Evolutionary conservation across 2,113 vertebrate species (phyloP).

Genomic region (Motacilla tschutschensis): DNA sequence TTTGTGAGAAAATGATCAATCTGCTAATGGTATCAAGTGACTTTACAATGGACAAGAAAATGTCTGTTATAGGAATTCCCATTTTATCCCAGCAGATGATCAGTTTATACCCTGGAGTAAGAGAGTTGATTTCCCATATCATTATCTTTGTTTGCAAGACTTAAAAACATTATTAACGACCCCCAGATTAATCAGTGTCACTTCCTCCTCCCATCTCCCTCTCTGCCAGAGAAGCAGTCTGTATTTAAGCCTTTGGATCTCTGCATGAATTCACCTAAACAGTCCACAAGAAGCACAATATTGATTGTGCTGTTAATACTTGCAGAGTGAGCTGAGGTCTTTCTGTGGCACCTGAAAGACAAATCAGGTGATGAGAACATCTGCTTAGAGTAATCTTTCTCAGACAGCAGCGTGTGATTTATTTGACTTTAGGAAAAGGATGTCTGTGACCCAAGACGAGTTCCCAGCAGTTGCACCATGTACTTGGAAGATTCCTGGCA

Average conservation of each 20-base stretch:
- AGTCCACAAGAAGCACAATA: neutral
- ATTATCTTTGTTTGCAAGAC: slow-evolving; percentile 17
- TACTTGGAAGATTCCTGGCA: neutral
- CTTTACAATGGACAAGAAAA: slow-evolving; percentile 29
- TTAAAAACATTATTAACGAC: slow-evolving; percentile 14
- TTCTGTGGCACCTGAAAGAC: neutral
- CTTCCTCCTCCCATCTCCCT: neutral
- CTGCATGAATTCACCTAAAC: neutral
- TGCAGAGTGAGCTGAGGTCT: neutral
- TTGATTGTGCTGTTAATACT: neutral
- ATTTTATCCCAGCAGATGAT: slow-evolving; percentile 33
- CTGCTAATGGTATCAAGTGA: slow-evolving; percentile 17
- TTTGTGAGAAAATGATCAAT: slow-evolving; percentile 1
- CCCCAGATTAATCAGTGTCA: slow-evolving; percentile 37
- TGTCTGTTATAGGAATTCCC: slow-evolving; percentile 19
- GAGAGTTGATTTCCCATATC: slow-evolving; percentile 14
- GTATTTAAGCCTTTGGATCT: neutral
- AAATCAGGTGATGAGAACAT: slow-evolving; percentile 21
- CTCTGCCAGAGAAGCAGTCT: neutral
- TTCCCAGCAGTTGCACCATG: neutral
- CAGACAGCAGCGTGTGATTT: neutral
- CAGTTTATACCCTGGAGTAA: slow-evolving; percentile 10
- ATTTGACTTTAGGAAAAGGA: neutral
- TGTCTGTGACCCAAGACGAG: neutral
- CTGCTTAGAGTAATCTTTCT: neutral